phyloP scores from a whole-genome alignment of 1,140 invertebrate species.

The Cataglyphis hispanica region DNA sequence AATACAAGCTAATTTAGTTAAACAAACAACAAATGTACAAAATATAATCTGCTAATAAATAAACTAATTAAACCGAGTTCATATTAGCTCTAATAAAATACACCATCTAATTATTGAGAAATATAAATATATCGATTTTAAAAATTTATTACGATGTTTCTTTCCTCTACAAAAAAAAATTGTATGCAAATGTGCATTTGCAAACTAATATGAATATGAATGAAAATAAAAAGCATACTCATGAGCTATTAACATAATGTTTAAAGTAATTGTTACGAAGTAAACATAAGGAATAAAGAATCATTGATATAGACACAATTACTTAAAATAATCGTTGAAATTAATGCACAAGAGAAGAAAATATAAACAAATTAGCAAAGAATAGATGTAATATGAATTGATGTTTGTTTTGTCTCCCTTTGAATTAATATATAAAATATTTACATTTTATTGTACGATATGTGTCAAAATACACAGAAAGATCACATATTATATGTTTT shows the following conservation, averaged over 20 bases:
- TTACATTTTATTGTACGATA: neutral
- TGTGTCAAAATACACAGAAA: neutral
- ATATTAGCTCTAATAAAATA: too few species aligned
- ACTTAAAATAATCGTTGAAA: neutral
- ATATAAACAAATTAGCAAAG: neutral
- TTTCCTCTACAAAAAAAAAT: neutral
- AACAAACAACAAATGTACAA: neutral
- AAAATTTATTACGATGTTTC: too few species aligned
- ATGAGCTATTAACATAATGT: neutral
- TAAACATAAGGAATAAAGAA: neutral
- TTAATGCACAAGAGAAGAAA: neutral
- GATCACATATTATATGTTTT: neutral
- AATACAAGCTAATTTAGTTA: neutral
- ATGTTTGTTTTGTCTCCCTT: neutral
- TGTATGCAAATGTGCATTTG: neutral
- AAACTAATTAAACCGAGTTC: too few species aligned
- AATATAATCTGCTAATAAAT: neutral
- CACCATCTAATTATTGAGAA: too few species aligned
- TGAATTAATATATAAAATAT: neutral
- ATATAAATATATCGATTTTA: too few species aligned
- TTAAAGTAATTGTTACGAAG: neutral
- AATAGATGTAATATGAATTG: neutral
- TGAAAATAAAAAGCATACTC: neutral
- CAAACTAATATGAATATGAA: neutral
- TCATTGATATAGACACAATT: too few species aligned